A percentile compares a stretch with the other conserved stretches of the same genome.
phyloP scores from a whole-genome alignment of 2,888 invertebrate genomes.

The Nemoura dubitans region DNA sequence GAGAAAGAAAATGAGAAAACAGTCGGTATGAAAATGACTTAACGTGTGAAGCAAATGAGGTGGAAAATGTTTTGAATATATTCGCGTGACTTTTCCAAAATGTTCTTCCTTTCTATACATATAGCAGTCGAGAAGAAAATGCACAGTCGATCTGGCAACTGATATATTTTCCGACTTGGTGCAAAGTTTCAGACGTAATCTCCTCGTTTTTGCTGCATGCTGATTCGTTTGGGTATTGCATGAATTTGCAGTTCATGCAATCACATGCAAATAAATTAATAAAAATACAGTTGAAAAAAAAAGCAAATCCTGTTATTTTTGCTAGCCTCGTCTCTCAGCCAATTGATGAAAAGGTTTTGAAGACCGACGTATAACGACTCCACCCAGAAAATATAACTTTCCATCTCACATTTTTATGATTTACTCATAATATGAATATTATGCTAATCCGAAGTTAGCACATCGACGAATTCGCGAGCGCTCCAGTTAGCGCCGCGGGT shows the following conservation, averaged over 20 bases:
- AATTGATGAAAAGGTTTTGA: neutral
- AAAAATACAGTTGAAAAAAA: neutral
- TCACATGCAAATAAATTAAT: neutral
- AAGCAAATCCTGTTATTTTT: neutral
- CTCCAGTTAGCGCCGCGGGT: neutral
- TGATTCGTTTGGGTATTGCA: neutral
- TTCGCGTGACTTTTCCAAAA: neutral
- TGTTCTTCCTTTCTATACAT: neutral
- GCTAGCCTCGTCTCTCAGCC: neutral
- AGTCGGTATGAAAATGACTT: conserved; percentile 49
- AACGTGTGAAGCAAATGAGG: conserved; percentile 32
- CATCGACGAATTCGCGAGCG: neutral
- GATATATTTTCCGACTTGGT: neutral
- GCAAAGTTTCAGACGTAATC: neutral
- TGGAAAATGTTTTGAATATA: conserved; percentile 34
- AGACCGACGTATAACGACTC: neutral
- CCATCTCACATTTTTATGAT: conserved; percentile 12
- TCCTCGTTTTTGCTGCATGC: neutral
- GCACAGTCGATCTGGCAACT: neutral
- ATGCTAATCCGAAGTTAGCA: neutral
- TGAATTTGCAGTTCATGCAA: neutral
- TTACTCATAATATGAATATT: conserved; percentile 12
- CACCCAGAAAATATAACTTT: neutral
- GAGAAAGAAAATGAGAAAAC: conserved; percentile 48
- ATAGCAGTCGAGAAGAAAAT: neutral